Base-by-base conservation (phyloP, 1,140 invertebrate genomes). In the Bombus cullumanus region DNA sequence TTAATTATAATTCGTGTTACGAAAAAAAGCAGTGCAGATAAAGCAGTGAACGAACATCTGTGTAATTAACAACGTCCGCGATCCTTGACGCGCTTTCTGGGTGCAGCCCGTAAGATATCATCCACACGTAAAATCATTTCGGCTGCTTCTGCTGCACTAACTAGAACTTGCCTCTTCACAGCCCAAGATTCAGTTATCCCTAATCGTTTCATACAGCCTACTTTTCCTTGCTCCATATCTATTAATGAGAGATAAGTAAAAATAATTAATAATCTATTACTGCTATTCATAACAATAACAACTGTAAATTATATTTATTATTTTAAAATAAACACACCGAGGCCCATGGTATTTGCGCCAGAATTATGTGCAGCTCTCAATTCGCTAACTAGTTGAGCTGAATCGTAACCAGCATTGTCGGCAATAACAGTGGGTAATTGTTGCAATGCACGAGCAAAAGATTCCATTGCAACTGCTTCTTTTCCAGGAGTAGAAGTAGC, bases 111-210 rank as follows among this genome's bases (percentile, higher is more conserved):
- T 41, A 99, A 97, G 85, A 99, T 99, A 95, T 99, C 97, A 94
- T 99, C 99, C 3, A 99, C 99, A 69, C 99, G 97, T 15, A 99
- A 95, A 92, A 99, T 99, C 98, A 99, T 99, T 96, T 99, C 99
- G 0, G 99, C 99, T 8, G 99, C 99, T 96, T 99, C 99, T 1
- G 98, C 95, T 10, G 99, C 99, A 64, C 98, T 99, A 81, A 99
- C 91, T 64, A 99, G 95, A 18, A 99, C 98, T 95, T 99, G 99
- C 43, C 98, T 96, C 94, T 99, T 99, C 0, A 99, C 99, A 31
- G 98, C 98, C 95, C 97, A 99, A 0, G 99, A 99, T 96, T 99
- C 99, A 0, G 98, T 99, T 86, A 99, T 98, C 37, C 99, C 99
- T 59, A 99, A 95, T 34, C 96, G 96, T 82, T 97, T 97, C 97